phyloP scores from a whole-genome alignment of 2,113 vertebrate genomes.

The Perognathus longimembris region DNA sequence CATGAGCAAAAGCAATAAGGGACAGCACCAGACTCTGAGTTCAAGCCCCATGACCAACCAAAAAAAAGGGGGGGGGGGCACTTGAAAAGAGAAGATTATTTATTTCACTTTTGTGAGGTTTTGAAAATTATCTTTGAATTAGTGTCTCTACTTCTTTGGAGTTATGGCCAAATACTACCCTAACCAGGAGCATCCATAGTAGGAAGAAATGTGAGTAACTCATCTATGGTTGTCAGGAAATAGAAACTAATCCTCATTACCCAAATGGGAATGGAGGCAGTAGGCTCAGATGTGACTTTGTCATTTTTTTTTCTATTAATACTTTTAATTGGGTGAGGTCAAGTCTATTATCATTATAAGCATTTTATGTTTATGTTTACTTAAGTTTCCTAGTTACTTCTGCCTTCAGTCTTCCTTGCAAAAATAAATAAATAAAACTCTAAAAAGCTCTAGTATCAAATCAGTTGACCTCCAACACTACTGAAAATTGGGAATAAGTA shows the following conservation, averaged over 20 bases:
- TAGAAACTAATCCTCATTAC: slow-evolving; percentile 83
- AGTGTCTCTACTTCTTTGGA: slow-evolving; percentile 41
- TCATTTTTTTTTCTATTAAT: slow-evolving; percentile 86
- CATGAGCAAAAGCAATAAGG: no score
- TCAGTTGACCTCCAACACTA: slow-evolving; percentile 72
- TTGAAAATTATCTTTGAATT: slow-evolving; percentile 54
- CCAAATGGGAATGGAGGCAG: slow-evolving; percentile 78
- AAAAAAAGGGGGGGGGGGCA: slow-evolving; percentile 21
- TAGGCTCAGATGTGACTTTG: slow-evolving; percentile 72
- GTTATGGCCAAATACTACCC: slow-evolving; percentile 42
- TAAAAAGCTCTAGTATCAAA: slow-evolving; percentile 69
- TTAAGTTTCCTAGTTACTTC: slow-evolving; percentile 84
- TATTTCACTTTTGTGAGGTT: neutral
- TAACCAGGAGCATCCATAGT: slow-evolving; percentile 72
- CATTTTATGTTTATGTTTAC: slow-evolving; percentile 83
- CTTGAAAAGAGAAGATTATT: slow-evolving; percentile 62
- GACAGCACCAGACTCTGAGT: no score
- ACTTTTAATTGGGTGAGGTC: slow-evolving; percentile 87
- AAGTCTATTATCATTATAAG: slow-evolving; percentile 79
- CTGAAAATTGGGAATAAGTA: slow-evolving; percentile 67
- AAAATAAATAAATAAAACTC: slow-evolving; percentile 57
- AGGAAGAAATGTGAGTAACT: slow-evolving; percentile 77
- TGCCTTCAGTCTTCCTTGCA: slow-evolving; percentile 71
- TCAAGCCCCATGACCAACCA: no score
- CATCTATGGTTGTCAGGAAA: slow-evolving; percentile 82